A percentile compares a stretch with the other conserved stretches of the same genome.
Conservation (phyloP, 1,140 invertebrate species). For the Drosophila pectinifera region DNA sequence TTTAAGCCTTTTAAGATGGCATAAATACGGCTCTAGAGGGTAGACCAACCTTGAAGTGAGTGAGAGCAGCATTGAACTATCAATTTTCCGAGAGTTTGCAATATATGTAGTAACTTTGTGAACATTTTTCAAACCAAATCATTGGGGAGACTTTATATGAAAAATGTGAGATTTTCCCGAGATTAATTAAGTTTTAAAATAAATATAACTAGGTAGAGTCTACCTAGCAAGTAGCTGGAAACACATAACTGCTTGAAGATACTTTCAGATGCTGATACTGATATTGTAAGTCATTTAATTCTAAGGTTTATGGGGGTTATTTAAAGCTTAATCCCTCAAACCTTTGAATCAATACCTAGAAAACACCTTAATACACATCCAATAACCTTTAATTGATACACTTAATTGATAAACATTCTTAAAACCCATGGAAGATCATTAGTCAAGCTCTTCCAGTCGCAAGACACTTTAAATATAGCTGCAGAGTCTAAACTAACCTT, state of each 20-base stretch:
- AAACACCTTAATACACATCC: not conserved
- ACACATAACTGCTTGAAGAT: no score
- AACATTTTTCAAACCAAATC: not conserved
- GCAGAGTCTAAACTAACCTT: slow-evolving; percentile 48
- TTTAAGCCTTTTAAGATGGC: slow-evolving; percentile 1
- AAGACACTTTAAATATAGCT: slow-evolving; percentile 22
- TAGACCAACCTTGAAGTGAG: slow-evolving; percentile 56
- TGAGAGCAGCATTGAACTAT: not conserved
- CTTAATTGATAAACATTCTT: not conserved
- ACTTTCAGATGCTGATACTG: no score
- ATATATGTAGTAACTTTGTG: not conserved
- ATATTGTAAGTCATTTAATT: no score
- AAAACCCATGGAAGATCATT: slow-evolving; percentile 27
- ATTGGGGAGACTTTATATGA: not conserved
- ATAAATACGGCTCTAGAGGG: slow-evolving; percentile 3
- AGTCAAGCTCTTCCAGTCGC: slow-evolving; percentile 4
- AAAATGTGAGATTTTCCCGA: not conserved
- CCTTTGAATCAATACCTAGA: no score
- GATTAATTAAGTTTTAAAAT: not conserved
- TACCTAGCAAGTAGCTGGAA: no score
- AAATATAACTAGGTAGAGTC: no score
- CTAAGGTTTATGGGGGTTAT: no score
- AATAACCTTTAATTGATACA: not conserved
- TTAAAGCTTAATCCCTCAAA: no score
- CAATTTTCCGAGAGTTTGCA: not conserved